phyloP scores from a whole-genome alignment of 2,797 vertebrate species.

The Nasua narica region DNA sequence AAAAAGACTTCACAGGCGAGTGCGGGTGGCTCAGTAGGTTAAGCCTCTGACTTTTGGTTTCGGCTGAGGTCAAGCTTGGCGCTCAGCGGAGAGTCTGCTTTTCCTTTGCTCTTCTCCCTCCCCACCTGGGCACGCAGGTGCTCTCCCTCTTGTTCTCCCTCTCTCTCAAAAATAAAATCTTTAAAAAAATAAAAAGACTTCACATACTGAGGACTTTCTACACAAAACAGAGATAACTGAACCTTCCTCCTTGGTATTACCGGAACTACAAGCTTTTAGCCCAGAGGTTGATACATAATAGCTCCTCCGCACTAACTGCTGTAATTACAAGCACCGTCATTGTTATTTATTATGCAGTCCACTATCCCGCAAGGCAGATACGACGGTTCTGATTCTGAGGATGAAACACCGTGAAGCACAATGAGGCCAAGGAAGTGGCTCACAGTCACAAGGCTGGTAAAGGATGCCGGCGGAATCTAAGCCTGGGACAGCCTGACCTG shows the following conservation, averaged over 20 bases:
- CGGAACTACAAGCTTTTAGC: neutral
- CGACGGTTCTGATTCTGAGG: neutral
- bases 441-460: neutral
- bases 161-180: neutral
- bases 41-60: neutral
- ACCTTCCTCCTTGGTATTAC: neutral
- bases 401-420: neutral
- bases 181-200: neutral
- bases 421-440: neutral
- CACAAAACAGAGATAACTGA: neutral
- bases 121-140: neutral
- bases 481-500: neutral
- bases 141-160: accelerated
- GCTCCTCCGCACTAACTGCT: neutral
- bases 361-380: neutral
- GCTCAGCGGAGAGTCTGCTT: neutral
- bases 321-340: neutral
- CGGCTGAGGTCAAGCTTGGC: neutral
- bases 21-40: neutral
- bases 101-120: neutral
- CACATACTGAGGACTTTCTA: neutral
- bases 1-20: neutral
- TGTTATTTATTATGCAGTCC: neutral
- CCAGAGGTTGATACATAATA: neutral
- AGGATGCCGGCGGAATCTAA: neutral